Conservation (phyloP, 2,888 invertebrate genomes). For the Diabrotica balteata region DNA sequence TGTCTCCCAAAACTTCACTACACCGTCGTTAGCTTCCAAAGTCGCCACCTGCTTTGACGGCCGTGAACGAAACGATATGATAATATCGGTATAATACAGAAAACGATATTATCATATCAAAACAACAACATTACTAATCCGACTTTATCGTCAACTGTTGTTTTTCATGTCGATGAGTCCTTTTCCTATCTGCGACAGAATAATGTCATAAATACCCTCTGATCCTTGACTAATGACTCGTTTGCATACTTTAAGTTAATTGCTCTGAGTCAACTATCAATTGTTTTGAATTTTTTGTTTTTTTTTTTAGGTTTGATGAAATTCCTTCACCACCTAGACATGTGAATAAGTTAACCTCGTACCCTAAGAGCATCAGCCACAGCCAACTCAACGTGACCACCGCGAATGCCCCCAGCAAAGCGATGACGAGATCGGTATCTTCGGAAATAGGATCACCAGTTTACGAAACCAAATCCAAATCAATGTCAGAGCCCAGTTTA, state of each 20-base stretch:
- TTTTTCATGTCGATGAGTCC: too few relatives aligned
- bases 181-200: not conserved
- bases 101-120: too few relatives aligned
- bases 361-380: conserved; percentile 53
- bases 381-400: conserved; percentile 49
- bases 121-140: too few relatives aligned
- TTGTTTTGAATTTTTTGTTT: too few relatives aligned
- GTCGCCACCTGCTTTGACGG: too few relatives aligned
- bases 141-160: too few relatives aligned
- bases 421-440: conserved; percentile 63
- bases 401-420: conserved; percentile 38
- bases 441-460: conserved; percentile 61
- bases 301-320: conserved; percentile 41
- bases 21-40: too few relatives aligned
- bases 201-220: not conserved
- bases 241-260: not conserved
- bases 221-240: not conserved
- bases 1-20: too few relatives aligned
- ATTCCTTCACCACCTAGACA: not conserved
- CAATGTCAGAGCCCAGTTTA: conserved; percentile 63
- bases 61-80: too few relatives aligned
- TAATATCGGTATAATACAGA: too few relatives aligned
- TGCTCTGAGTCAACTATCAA: too few relatives aligned
- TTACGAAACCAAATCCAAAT: conserved; percentile 57
- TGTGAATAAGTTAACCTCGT: conserved; percentile 37